Base-by-base conservation (phyloP, 2,888 invertebrate genomes). In the Prosapia bicincta region DNA sequence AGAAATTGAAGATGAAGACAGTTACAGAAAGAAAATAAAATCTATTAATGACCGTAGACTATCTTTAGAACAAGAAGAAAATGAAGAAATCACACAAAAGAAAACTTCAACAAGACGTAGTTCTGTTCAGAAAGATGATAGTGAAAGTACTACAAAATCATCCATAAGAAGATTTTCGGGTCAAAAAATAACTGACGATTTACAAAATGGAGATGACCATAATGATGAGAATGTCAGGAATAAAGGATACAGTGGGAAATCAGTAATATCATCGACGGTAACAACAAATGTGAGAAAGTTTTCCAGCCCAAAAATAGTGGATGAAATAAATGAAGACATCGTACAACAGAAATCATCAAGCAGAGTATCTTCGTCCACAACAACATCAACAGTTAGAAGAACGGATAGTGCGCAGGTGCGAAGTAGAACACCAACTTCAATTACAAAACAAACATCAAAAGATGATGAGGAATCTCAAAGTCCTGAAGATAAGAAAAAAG, bases 401-500 rank as follows among this genome's bases (percentile, higher is more conserved):
- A 72, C 72, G 25, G 32, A 67, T 24, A 30, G 30, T 9, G 24
- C 66, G 32, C 66, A 72, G 15, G 23, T 32, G 7, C 25, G 38
- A 28, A 68, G 67, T 20, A 74, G 68, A 66, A 71, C 65, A 24
- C 69, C 78, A 28, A 66, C 28, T 26, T 67, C 75, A 5, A 70
- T 69, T 26, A 69, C 15, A 32, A 26, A 66, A 26, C 65, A 43
- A 77, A 66, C 78, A 75, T 30, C 79, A 75, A 83, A 82, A 70
- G 84, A 82, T 77, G 83, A 82, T 71, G 82, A 80, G 68, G 81
- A 78, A 73, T 81, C 80, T 79, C 83, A 81, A 71, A 78, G 79
- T 76, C 79, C 79, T 69, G 80, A 80, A 26, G 75, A 78, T 7
- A 77, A 77, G 20, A 79, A 78, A 66, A 78, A 80, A 65, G 73